phyloP scores from a whole-genome alignment of 35 echinoderm and acorn worm genomes.

The Heliocidaris tuberculata region DNA sequence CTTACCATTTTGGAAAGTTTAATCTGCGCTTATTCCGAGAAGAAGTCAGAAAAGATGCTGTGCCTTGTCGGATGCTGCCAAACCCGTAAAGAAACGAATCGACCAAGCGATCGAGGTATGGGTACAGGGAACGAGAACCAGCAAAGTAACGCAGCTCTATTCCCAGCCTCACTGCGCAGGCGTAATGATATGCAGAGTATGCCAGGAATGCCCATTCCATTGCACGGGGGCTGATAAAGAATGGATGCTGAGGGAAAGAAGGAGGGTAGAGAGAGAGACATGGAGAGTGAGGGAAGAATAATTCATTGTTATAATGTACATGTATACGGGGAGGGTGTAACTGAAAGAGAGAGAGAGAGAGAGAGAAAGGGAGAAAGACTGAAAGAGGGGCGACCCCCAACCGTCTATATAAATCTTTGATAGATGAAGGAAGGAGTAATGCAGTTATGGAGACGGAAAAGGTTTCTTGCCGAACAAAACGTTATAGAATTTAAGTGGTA shows the following conservation, averaged over 20 bases:
- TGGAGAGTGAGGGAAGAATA: not conserved
- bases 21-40: conserved; percentile 17
- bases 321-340: not conserved
- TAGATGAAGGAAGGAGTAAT: too few relatives aligned
- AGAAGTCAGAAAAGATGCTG: conserved; percentile 19
- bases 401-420: not conserved
- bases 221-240: conserved; percentile 22
- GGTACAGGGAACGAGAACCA: not conserved
- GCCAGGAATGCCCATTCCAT: conserved; percentile 25
- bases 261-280: not conserved
- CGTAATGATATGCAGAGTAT: conserved; percentile 32
- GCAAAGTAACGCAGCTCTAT: not conserved
- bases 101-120: not conserved
- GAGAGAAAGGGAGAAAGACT: not conserved
- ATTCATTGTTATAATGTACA: not conserved
- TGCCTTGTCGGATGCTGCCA: conserved; percentile 6
- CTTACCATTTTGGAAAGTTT: conserved; percentile 33
- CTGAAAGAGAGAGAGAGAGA: not conserved
- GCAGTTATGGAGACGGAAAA: too few relatives aligned
- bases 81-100: conserved; percentile 45
- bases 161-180: conserved; percentile 33
- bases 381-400: not conserved
- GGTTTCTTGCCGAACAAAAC: too few relatives aligned
- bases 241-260: not conserved
- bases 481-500: too few relatives aligned